Base-by-base conservation (phyloP, 2,797 vertebrate genomes). In the Pseudochaenichthys georgianus region DNA sequence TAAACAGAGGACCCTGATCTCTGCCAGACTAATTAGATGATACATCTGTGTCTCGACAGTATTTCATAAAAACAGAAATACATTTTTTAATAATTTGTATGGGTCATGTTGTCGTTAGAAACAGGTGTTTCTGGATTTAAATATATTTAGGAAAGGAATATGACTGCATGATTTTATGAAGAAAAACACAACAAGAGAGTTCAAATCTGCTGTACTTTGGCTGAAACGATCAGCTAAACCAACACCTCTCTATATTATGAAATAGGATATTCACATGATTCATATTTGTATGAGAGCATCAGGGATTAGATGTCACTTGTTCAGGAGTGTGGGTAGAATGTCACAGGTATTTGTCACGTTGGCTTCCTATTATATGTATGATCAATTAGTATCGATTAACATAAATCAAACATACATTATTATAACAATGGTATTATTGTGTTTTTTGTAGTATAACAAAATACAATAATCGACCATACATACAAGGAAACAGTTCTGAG, bases 21-120 rank as follows among this genome's bases (percentile, higher is more conserved):
- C 78, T 64, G 51, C 68, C 70, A 78, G 68, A 55, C 77, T 80
- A 81, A 78, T 75, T 78, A 57, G 72, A 64, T 75, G 59, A 79
- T 66, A 53, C 67, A 53, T 73, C 10, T 61, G 73, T 47, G 64
- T 71, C 73, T 78, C 63, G 61, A 71, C 21, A 38, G 38, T 38
- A 9, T 70, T 55, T 23, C 2, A 4, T 9, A 9, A 28, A 28
- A 28, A 17, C 13, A 19, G 2, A 43, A 41, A 2, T 21, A 6
- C 9, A 55, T 58, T 67, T 73, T 45, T 5, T 13, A 31, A 68
- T 67, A 5, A 41, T 63, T 63, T 82, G 6, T 54, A 51, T 75
- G 68, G 64, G 61, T 59, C 52, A 76, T 8, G 34, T 73, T 47
- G 55, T 61, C 55, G 65, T 1, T 12, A 47, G 8, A 16, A 69